These are phyloP conservation scores for Mellilla xanthometata DNA, from an alignment of 2,888 invertebrate species.

Conservation along the genomic window DNA sequence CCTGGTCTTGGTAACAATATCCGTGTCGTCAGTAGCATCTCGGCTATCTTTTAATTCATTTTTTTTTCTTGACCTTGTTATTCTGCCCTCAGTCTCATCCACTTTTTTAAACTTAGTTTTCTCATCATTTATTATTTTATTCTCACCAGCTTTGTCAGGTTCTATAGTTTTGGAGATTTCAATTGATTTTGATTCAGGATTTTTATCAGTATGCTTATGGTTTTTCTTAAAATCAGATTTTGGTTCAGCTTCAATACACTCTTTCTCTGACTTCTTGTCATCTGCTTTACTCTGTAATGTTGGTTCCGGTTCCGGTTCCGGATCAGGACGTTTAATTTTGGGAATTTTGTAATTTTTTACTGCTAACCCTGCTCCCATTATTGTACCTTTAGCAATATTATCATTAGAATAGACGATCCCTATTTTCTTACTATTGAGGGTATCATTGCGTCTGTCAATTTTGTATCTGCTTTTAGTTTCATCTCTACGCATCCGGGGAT, in stretches of 20 bases:
- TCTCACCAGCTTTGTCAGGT: too few species aligned
- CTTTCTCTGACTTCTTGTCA: too few species aligned
- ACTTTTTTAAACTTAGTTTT: not conserved
- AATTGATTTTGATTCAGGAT: slow-evolving; percentile 18
- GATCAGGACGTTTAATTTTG: slow-evolving; percentile 62
- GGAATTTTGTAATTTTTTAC: slow-evolving; percentile 78
- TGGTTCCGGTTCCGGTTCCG: slow-evolving; percentile 26
- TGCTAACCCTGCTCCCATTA: slow-evolving; percentile 63
- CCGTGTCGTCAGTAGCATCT: slow-evolving; percentile 15
- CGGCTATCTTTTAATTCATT: not conserved
- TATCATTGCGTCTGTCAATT: slow-evolving; percentile 32
- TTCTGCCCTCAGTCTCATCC: slow-evolving; percentile 35
- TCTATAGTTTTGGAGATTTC: too few species aligned
- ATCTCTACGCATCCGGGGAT: slow-evolving; percentile 57
- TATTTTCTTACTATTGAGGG: slow-evolving; percentile 28
- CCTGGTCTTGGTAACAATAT: slow-evolving; percentile 29
- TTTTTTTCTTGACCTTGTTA: slow-evolving; percentile 49
- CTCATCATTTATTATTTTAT: too few species aligned
- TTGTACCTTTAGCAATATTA: slow-evolving; percentile 65
- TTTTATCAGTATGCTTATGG: slow-evolving; percentile 4
- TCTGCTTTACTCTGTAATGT: not conserved
- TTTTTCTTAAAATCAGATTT: not conserved
- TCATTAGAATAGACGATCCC: slow-evolving; percentile 72
- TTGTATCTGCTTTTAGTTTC: slow-evolving; percentile 35
- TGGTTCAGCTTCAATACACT: too few species aligned